phyloP scores from a whole-genome alignment of 2,113 vertebrate genomes.

The Oncorhynchus gorbuscha region DNA sequence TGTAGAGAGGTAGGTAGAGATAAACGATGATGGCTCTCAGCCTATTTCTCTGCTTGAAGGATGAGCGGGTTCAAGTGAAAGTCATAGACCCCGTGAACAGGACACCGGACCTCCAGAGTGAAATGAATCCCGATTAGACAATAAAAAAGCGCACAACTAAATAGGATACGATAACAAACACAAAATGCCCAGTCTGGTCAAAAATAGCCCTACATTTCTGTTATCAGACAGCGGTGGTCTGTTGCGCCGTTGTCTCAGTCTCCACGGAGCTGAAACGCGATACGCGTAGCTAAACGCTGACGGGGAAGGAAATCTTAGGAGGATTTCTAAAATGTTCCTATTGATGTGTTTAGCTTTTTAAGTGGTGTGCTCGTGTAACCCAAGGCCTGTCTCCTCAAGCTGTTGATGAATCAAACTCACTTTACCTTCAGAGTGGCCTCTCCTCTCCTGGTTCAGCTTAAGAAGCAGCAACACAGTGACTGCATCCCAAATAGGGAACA shows the following conservation, averaged over 20 bases:
- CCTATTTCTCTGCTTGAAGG: conserved; percentile 36
- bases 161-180: conserved; percentile 39
- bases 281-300: conserved; percentile 34
- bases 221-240: neutral
- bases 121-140: conserved; percentile 59
- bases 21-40: conserved; percentile 50
- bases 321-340: conserved; percentile 60
- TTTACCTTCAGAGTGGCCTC: conserved; percentile 33
- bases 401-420: conserved; percentile 36
- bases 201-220: conserved; percentile 37
- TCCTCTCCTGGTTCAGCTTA: neutral
- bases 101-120: conserved; percentile 45
- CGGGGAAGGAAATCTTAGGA: conserved; percentile 45
- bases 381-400: conserved; percentile 33
- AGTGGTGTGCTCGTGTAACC: conserved; percentile 52
- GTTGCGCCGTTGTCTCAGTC: conserved; percentile 34
- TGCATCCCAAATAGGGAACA: too few species aligned
- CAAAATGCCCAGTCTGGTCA: conserved; percentile 32
- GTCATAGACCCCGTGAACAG: conserved; percentile 51
- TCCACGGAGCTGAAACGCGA: conserved; percentile 43
- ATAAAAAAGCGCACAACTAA: conserved; percentile 26
- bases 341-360: conserved; percentile 67
- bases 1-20: conserved; percentile 47
- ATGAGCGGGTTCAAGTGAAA: conserved; percentile 51
- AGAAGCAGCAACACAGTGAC: neutral